Conservation (phyloP, 2,888 invertebrate species). For the Pollenia labialis region DNA sequence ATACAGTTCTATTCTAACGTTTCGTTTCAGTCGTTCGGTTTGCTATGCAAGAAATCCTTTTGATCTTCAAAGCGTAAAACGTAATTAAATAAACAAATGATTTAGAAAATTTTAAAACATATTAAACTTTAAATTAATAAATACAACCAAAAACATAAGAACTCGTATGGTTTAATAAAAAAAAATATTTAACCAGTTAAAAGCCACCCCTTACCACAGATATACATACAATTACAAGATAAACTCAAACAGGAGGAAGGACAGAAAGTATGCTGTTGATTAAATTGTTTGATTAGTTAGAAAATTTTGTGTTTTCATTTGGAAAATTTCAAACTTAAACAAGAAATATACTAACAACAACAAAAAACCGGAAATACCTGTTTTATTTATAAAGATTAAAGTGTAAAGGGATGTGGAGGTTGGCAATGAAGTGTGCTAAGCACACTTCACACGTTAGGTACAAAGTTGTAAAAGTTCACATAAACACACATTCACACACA, state of each 20-base stretch:
- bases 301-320: slow-evolving; percentile 65
- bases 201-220: background rate
- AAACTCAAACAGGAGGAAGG: background rate
- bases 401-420: background rate
- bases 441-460: slow-evolving; percentile 57
- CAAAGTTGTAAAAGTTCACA: slow-evolving; percentile 1
- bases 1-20: background rate
- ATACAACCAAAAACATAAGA: slow-evolving; percentile 14
- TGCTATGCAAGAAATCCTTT: slow-evolving; percentile 76
- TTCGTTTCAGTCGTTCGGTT: background rate
- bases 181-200: background rate
- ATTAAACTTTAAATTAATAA: slow-evolving; percentile 43
- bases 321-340: slow-evolving; percentile 62
- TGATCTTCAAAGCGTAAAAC: slow-evolving; percentile 77
- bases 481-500: background rate
- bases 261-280: slow-evolving; percentile 39
- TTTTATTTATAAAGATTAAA: slow-evolving; percentile 26
- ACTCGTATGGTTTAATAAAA: slow-evolving; percentile 22
- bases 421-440: slow-evolving; percentile 63
- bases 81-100: slow-evolving; percentile 80
- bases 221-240: background rate
- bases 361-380: slow-evolving; percentile 70
- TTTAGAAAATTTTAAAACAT: slow-evolving; percentile 36
- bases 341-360: no score
- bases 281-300: slow-evolving; percentile 63